phyloP scores from a whole-genome alignment of 2,888 invertebrate species.

The Rhopalosiphum nymphaeae region DNA sequence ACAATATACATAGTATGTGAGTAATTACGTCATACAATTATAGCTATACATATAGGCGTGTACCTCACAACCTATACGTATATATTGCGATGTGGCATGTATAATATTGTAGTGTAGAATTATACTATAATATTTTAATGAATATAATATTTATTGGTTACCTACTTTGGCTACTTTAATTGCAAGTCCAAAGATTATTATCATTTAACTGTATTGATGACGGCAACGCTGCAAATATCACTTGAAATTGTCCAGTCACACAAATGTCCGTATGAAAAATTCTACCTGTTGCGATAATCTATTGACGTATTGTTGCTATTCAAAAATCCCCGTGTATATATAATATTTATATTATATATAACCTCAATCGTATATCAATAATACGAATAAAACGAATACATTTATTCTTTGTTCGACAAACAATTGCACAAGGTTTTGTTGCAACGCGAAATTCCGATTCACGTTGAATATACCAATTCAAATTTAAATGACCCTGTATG shows the following conservation, averaged over 20 bases:
- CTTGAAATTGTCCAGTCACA: neutral
- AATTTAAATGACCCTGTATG: neutral
- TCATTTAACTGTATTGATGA: neutral
- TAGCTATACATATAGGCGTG: neutral
- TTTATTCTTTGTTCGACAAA: slow-evolving; percentile 7
- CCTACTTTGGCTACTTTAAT: neutral
- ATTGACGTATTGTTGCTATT: neutral
- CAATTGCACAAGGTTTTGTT: slow-evolving; percentile 21
- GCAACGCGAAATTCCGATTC: neutral
- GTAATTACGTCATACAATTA: neutral
- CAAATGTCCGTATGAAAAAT: neutral
- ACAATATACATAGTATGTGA: neutral
- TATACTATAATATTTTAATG: neutral
- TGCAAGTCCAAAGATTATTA: neutral
- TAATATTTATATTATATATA: neutral
- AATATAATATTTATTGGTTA: neutral
- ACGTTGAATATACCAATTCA: neutral
- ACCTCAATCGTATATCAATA: neutral
- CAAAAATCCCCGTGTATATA: neutral
- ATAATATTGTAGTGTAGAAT: no score
- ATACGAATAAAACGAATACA: neutral
- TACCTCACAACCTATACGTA: neutral
- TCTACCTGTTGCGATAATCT: neutral
- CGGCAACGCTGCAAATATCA: neutral
- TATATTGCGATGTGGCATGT: neutral